Evolutionary conservation across 1,140 invertebrate species (phyloP).

Genomic region (Psilanteris sp.): DNA sequence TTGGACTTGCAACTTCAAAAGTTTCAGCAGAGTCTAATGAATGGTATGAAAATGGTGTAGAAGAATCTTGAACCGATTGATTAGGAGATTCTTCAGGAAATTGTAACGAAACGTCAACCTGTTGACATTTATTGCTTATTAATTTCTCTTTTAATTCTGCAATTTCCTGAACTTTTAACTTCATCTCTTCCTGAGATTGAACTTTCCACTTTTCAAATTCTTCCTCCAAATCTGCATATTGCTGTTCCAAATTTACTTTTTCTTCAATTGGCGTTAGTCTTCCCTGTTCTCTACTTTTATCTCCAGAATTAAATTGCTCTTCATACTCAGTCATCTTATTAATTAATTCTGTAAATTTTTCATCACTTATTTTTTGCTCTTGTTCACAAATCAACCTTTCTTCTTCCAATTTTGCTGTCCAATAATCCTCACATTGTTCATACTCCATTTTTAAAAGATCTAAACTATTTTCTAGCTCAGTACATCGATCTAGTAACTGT

Average conservation of each 20-base stretch:
- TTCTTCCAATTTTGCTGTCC: slow-evolving; percentile 88
- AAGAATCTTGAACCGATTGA: slow-evolving; percentile 29
- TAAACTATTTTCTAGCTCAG: slow-evolving; percentile 85
- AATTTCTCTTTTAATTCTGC: slow-evolving; percentile 80
- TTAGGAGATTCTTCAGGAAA: slow-evolving; percentile 62
- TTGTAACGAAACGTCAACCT: slow-evolving; percentile 68
- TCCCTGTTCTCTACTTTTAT: slow-evolving; percentile 77
- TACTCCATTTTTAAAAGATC: slow-evolving; percentile 88
- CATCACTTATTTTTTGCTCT: slow-evolving; percentile 88
- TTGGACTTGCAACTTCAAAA: slow-evolving; percentile 11
- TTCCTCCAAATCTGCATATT: slow-evolving; percentile 86
- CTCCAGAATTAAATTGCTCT: slow-evolving; percentile 83
- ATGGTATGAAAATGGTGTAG: slow-evolving; percentile 54
- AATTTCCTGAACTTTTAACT: slow-evolving; percentile 81
- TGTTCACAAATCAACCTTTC: slow-evolving; percentile 87
- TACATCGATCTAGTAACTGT: slow-evolving; percentile 81
- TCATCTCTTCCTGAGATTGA: slow-evolving; percentile 76
- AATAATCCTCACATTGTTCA: slow-evolving; percentile 92
- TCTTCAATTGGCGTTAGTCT: slow-evolving; percentile 88
- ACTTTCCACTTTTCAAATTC: slow-evolving; percentile 83
- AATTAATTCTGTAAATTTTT: slow-evolving; percentile 87
- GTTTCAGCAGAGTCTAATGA: slow-evolving; percentile 50
- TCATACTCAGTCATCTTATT: slow-evolving; percentile 89
- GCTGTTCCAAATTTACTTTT: slow-evolving; percentile 85
- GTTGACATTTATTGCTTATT: slow-evolving; percentile 10